Conservation (phyloP, 2,113 vertebrate species). For the Tetraodon nigroviridis region DNA sequence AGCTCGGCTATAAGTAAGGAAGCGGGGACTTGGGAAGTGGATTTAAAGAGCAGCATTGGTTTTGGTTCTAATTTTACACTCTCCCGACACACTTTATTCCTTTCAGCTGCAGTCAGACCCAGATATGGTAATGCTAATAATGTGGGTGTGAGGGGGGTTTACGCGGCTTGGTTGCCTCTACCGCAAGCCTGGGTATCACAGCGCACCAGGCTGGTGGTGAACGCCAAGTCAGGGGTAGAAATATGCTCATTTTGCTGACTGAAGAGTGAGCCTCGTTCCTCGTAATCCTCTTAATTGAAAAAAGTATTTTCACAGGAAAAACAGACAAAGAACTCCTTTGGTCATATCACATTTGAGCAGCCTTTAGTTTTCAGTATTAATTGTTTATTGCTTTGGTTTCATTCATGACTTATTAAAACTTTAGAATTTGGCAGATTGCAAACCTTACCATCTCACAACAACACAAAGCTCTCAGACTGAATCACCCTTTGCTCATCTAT, state of each 20-base stretch:
- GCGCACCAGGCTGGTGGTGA: constrained; percentile 15
- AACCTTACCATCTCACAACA: not conserved
- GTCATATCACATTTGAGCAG: constrained; percentile 27
- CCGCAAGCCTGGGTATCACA: constrained; percentile 30
- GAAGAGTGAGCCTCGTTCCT: constrained; percentile 29
- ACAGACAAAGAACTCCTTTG: constrained; percentile 37
- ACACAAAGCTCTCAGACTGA: too few relatives aligned
- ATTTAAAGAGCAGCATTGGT: constrained; percentile 56
- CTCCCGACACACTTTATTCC: constrained; percentile 66
- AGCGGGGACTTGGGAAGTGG: constrained; percentile 52
- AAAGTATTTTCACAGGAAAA: not conserved
- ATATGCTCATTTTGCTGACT: not conserved
- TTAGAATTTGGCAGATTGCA: too few relatives aligned
- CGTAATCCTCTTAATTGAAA: not conserved
- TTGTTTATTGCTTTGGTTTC: constrained; percentile 55
- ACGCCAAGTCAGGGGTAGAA: constrained; percentile 11
- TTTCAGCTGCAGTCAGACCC: constrained; percentile 60
- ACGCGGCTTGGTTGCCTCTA: constrained; percentile 52
- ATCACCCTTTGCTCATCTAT: too few relatives aligned
- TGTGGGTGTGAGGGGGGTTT: constrained; percentile 44
- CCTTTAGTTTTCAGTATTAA: constrained; percentile 51
- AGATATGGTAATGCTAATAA: constrained; percentile 62
- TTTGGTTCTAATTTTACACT: constrained; percentile 69
- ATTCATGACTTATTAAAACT: constrained; percentile 17
- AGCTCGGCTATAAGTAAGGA: constrained; percentile 56